Base-by-base conservation (phyloP, 2,113 vertebrate species). In the Prionailurus viverrinus region DNA sequence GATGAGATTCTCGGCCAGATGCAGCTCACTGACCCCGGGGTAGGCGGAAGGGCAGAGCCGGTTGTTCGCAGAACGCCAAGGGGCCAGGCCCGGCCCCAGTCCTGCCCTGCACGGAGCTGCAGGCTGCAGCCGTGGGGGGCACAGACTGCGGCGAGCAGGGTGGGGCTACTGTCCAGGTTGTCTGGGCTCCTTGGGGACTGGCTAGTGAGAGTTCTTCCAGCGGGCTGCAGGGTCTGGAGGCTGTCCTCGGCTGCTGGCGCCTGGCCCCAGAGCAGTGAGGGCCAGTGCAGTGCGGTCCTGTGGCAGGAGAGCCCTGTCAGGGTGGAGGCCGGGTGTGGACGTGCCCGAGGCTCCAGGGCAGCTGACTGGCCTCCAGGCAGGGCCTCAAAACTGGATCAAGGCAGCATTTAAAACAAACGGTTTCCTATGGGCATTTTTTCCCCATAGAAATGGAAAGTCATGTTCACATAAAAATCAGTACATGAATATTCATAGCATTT, bases 161-260 rank as follows among this genome's bases (percentile, higher is more conserved):
- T 36, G 12, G 6, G 5, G 3, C 19, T 27, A 10, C 58, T 61
- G 58, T 51, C 39, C 36, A 25, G 13, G 66, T 85, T 89, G 90
- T 33, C 45, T 27, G 41, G 21, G 2, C 39, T 48, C 25, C 36
- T 27, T 68, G 27, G 66, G 53, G 23, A 80, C 53, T 74, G 48
- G 36, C 45, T 80, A 41, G 27, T 61, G 80, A 27, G 36, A 74
- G 31, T 53, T 66, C 31, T 89, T 68, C 41, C 78, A 41, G 1
- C 80, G 25, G 63, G 14, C 41, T 45, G 7, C 33, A 15, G 41
- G 48, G 7, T 8, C 18, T 2, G 41, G n/a, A 18, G 7, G 5
- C 29, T 19, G 0, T 36, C 33, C 3, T 13, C 39, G 3, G 4
- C 33, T 45, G 1, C 45, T 66, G 41, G 15, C 25, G 0, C 15